These are phyloP conservation scores for Allenopithecus nigroviridis DNA, from an alignment of 2,797 vertebrate genomes.

Conservation along the genomic window DNA sequence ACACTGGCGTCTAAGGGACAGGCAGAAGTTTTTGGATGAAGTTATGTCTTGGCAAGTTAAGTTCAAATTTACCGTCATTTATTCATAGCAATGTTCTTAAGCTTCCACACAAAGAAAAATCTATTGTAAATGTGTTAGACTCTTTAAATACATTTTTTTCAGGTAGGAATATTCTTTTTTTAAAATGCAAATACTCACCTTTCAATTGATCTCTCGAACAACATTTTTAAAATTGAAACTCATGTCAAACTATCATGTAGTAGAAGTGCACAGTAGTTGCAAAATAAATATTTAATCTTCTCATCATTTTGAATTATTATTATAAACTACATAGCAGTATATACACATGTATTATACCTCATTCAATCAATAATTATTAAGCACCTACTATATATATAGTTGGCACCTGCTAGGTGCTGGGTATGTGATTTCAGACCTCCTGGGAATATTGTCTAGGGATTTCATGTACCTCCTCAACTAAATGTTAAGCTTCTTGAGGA, in stretches of 20 bases:
- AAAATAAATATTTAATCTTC: slow-evolving; percentile 43
- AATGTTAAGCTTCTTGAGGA: slow-evolving; percentile 2
- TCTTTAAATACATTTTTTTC: neutral
- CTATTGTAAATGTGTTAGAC: neutral
- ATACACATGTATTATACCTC: neutral
- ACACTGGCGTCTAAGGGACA: neutral
- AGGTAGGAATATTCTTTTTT: neutral
- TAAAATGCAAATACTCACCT: neutral
- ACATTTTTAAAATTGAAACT: neutral
- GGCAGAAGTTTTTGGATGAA: neutral
- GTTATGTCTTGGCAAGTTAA: neutral
- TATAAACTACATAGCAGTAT: neutral
- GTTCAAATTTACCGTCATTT: neutral
- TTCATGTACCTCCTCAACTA: neutral
- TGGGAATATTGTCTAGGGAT: neutral
- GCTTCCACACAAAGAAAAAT: neutral
- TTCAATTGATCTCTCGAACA: neutral
- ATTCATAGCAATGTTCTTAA: neutral
- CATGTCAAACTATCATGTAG: neutral
- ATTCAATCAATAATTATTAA: slow-evolving; percentile 10
- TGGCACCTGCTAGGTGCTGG: neutral
- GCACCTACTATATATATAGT: neutral
- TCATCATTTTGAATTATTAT: neutral
- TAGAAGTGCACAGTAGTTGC: neutral
- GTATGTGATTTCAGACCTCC: neutral